phyloP scores from a whole-genome alignment of 2,113 vertebrate genomes.

The Anas platyrhynchos region DNA sequence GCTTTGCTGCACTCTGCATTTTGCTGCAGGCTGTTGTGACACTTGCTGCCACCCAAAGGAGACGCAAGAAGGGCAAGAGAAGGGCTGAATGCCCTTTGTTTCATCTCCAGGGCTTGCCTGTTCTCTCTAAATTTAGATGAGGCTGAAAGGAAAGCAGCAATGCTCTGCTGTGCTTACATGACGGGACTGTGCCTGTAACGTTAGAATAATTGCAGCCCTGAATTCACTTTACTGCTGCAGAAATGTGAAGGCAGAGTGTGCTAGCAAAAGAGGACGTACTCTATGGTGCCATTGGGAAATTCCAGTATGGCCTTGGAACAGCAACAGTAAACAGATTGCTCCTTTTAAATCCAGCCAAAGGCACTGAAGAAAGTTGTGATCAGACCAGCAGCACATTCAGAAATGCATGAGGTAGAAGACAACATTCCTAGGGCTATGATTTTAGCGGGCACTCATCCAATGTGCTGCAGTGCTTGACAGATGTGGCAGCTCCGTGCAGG shows the following conservation, averaged over 20 bases:
- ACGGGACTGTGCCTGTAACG: neutral
- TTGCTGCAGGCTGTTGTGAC: neutral
- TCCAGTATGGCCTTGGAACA: neutral
- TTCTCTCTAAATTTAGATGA: neutral
- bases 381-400: neutral
- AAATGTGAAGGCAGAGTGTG: neutral
- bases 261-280: neutral
- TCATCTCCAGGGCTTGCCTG: neutral
- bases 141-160: neutral
- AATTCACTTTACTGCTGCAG: neutral
- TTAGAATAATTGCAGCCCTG: neutral
- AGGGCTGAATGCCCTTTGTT: neutral
- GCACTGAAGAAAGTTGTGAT: neutral
- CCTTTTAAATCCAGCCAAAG: neutral
- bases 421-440: rapidly evolving
- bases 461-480: rapidly evolving
- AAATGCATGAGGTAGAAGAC: neutral
- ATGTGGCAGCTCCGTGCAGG: rapidly evolving
- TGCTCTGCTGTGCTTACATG: neutral
- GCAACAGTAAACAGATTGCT: neutral
- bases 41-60: neutral
- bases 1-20: neutral
- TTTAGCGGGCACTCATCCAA: neutral
- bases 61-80: neutral
- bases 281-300: neutral